These are phyloP conservation scores for Hypotaenidia okinawae DNA, from an alignment of 2,797 vertebrate genomes.

Conservation along the genomic window DNA sequence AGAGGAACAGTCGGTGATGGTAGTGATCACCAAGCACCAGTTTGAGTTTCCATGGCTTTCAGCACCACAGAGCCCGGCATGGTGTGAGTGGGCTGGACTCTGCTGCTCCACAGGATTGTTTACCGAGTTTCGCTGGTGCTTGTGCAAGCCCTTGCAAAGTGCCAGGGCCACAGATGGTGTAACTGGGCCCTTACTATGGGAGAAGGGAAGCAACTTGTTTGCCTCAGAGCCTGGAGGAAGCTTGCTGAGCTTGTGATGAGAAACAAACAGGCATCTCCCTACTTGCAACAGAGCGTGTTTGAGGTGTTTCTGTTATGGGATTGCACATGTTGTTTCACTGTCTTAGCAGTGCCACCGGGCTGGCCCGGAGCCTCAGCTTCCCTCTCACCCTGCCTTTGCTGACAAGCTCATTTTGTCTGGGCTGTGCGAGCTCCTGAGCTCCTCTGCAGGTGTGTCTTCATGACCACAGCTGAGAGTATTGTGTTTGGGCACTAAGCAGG, in stretches of 20 bases:
- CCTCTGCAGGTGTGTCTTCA: not conserved
- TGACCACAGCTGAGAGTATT: not conserved
- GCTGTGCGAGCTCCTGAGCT: not conserved
- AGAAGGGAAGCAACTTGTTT: not conserved
- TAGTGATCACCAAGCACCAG: not conserved
- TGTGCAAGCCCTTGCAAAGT: constrained; percentile 20
- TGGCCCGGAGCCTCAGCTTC: not conserved
- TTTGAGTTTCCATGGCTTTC: not conserved
- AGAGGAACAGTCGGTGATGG: not conserved
- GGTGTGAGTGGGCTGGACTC: not conserved
- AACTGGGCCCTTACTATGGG: not conserved
- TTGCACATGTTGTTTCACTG: not conserved
- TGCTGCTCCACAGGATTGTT: not conserved
- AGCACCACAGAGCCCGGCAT: not conserved
- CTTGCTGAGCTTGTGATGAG: not conserved
- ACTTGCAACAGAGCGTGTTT: not conserved
- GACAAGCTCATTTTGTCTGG: accelerated
- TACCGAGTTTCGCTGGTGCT: not conserved
- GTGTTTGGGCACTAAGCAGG: not conserved
- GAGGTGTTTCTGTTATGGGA: not conserved
- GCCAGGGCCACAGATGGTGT: not conserved
- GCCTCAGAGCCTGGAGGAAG: not conserved
- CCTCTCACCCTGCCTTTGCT: not conserved
- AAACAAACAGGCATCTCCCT: not conserved
- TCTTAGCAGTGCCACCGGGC: not conserved